These are phyloP conservation scores for Eleutherodactylus coqui DNA, from an alignment of 2,797 vertebrate genomes.

Conservation along the genomic window DNA sequence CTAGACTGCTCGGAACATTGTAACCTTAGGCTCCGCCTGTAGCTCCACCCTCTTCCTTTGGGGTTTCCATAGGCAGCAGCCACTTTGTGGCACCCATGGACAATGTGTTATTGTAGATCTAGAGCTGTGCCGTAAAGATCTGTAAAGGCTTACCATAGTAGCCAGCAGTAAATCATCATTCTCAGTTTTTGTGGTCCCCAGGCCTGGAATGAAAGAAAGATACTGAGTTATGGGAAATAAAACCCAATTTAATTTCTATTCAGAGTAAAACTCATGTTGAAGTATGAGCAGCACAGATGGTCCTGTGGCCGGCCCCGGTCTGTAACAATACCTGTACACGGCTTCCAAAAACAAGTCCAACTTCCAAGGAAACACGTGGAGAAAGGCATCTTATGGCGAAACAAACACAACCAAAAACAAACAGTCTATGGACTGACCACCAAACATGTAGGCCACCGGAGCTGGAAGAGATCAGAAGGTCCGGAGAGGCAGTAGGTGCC, in stretches of 20 bases:
- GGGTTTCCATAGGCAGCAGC: too few species aligned
- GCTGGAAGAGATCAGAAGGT: too few species aligned
- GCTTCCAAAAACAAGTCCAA: neutral
- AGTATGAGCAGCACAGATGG: neutral
- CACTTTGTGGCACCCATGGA: too few species aligned
- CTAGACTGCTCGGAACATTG: too few species aligned
- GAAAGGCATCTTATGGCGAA: neutral
- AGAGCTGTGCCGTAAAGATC: too few species aligned
- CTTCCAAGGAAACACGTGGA: neutral
- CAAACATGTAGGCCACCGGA: too few species aligned
- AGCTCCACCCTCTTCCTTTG: too few species aligned
- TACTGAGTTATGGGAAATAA: neutral
- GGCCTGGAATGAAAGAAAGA: conserved; percentile 76
- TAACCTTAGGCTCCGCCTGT: too few species aligned
- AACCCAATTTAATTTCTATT: neutral
- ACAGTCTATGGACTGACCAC: neutral
- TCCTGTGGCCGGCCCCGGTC: neutral
- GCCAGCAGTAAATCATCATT: conserved; percentile 89
- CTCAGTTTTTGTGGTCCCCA: conserved; percentile 77
- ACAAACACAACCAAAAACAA: neutral
- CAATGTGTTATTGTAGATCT: too few species aligned
- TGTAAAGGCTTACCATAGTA: conserved; percentile 84
- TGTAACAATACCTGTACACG: neutral
- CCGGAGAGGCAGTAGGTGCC: too few species aligned
- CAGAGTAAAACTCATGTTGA: neutral